Evolutionary conservation across 2,113 vertebrate genomes (phyloP), one percentile per base, ranked within the genome.

Genomic region (Xyrauchen texanus): DNA sequence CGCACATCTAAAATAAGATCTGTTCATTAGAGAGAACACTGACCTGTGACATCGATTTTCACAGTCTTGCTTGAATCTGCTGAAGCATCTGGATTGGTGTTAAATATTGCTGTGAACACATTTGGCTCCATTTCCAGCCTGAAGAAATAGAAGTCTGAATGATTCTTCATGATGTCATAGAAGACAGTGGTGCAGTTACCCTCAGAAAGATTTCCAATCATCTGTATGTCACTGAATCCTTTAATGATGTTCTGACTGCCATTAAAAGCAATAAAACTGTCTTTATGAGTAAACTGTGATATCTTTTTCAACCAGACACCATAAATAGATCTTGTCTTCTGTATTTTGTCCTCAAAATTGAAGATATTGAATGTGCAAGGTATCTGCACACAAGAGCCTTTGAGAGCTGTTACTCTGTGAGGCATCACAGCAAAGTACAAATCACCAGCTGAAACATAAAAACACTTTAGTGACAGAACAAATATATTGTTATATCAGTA

Each of bases 181-280:
- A 89, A 83, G 6, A 88, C 1, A 0, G 87, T 88, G 47, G 83
- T 87, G 81, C 88, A 91, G 79, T 88, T 61, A 16, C n/a, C 82
- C 73, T 85, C 0, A 0, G 0, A 49, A 51, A 89, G 52, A 61
- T 89, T 15, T 84, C 89, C 89, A 64, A 51, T 80, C 6, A 91
- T 49, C 0, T 8, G 58, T 11, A 85, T 68, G 47, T n/a, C 12
- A 13, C 58, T 57, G 13, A 72, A 72, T 44, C 55, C 13, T 61
- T 15, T 5, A 11, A 12, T 62, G 2, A 16, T 60, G 58, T 62
- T 0, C 0, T 0, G 0, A n/a, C 81, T 86, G 11, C 83, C 81
- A 57, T 16, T 87, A 67, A 79, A 88, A n/a, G 86, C 65, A 4
- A 87, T 72, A 58, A 13, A 76, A 0, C 65, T 0, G 5, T 3